Evolutionary conservation across 2,888 invertebrate species (phyloP).

Genomic region (Heliconius ismenius): DNA sequence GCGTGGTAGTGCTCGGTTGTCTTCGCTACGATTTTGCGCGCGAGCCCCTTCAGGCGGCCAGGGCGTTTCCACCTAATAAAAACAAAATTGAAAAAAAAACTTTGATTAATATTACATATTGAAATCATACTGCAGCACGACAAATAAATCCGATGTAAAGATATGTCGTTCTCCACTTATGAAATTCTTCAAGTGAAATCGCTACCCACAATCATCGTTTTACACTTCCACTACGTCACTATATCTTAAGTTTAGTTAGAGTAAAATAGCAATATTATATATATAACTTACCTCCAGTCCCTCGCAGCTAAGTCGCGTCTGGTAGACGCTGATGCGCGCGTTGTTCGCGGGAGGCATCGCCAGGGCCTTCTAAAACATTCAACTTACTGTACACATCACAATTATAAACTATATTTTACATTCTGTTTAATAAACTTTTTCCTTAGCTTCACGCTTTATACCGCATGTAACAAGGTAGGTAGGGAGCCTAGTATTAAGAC

Average conservation of each 20-base stretch:
- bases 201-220: too few species aligned
- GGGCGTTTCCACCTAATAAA: slow-evolving; percentile 48
- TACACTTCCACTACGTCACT: too few species aligned
- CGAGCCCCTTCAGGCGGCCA: slow-evolving; percentile 52
- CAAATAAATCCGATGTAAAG: too few species aligned
- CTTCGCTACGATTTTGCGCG: slow-evolving; percentile 50
- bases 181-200: too few species aligned
- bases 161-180: too few species aligned
- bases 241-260: neutral
- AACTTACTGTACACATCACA: slow-evolving; percentile 18
- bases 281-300: slow-evolving; percentile 46
- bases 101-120: neutral
- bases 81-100: neutral
- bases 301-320: slow-evolving; percentile 52
- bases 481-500: too few species aligned
- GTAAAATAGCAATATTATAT: neutral
- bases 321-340: slow-evolving; percentile 45
- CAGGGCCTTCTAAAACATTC: slow-evolving; percentile 68
- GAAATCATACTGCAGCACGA: neutral
- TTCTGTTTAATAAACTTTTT: too few species aligned
- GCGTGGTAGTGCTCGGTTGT: slow-evolving; percentile 49
- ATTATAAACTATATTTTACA: neutral
- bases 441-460: too few species aligned
- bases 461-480: too few species aligned
- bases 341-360: slow-evolving; percentile 55